Percentiles rank a stretch among this genome's conserved stretches.
Evolutionary conservation across 2,113 vertebrate species (phyloP).

Genomic region (Perca flavescens): DNA sequence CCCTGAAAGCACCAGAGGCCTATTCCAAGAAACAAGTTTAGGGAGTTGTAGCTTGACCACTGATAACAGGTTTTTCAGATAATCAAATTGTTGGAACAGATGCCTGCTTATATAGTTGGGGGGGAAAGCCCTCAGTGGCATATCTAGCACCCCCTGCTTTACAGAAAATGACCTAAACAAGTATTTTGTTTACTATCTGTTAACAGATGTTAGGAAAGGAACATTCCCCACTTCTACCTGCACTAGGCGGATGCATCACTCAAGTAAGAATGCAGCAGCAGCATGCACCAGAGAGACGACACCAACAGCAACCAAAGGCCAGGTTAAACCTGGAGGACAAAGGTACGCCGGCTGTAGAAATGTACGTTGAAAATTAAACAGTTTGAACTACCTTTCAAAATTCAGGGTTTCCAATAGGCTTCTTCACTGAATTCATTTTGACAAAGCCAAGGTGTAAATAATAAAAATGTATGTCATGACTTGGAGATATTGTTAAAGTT

Average conservation of each 20-base stretch:
- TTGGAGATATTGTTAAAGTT: no score
- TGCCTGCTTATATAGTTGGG: neutral
- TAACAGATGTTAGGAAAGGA: slow-evolving; percentile 37
- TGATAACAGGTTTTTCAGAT: neutral
- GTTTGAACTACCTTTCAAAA: neutral
- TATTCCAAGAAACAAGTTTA: neutral
- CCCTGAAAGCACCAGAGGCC: neutral
- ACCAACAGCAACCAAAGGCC: neutral
- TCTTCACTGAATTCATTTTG: neutral
- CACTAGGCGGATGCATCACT: slow-evolving; percentile 8
- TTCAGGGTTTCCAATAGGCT: neutral
- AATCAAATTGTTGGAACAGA: neutral
- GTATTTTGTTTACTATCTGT: slow-evolving; percentile 18
- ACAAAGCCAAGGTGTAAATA: neutral
- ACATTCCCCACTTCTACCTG: neutral
- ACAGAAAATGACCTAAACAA: slow-evolving; percentile 18
- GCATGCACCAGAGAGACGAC: neutral
- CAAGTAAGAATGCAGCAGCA: slow-evolving; percentile 19
- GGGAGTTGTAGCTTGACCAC: neutral
- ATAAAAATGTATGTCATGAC: neutral
- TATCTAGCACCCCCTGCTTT: neutral
- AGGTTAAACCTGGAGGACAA: slow-evolving; percentile 25
- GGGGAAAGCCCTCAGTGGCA: neutral
- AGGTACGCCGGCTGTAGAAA: slow-evolving; percentile 4
- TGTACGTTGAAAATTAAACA: neutral